A percentile compares a stretch with the other conserved stretches of the same genome.
phyloP scores from a whole-genome alignment of 2,797 vertebrate genomes.

The Arctocebus calabarensis region DNA sequence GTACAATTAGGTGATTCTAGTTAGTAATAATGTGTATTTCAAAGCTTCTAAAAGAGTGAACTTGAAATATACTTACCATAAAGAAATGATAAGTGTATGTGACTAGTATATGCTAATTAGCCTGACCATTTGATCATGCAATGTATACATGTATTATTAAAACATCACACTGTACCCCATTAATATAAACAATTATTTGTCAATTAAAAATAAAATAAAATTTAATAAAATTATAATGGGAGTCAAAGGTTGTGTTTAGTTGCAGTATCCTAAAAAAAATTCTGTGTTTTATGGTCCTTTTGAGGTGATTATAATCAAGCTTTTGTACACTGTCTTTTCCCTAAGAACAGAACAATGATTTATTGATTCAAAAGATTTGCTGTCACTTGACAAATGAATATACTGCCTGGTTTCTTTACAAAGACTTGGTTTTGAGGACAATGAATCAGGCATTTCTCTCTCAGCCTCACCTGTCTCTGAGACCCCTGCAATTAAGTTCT shows the following conservation, averaged over 20 bases:
- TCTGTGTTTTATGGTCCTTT: background rate
- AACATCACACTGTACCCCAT: background rate
- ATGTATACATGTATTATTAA: background rate
- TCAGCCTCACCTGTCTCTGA: background rate
- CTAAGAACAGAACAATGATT: background rate
- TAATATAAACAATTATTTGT: background rate
- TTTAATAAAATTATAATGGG: background rate
- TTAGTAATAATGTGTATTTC: background rate
- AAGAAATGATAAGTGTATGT: background rate
- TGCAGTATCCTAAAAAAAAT: background rate
- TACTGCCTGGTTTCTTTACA: background rate
- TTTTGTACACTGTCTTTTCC: background rate
- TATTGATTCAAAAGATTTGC: background rate
- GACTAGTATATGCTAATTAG: background rate
- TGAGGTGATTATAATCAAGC: background rate
- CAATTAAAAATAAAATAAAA: background rate
- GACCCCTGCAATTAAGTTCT: background rate
- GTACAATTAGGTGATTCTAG: background rate
- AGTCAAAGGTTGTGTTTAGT: background rate
- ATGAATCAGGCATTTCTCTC: background rate
- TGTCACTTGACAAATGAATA: background rate
- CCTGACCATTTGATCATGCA: background rate
- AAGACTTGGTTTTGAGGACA: background rate
- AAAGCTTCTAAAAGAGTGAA: background rate
- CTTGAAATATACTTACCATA: background rate